A percentile compares a stretch with the other conserved stretches of the same genome.
These are phyloP conservation scores for Trichomalopsis sarcophagae DNA, from an alignment of 1,140 invertebrate species.

Conservation along the genomic window DNA sequence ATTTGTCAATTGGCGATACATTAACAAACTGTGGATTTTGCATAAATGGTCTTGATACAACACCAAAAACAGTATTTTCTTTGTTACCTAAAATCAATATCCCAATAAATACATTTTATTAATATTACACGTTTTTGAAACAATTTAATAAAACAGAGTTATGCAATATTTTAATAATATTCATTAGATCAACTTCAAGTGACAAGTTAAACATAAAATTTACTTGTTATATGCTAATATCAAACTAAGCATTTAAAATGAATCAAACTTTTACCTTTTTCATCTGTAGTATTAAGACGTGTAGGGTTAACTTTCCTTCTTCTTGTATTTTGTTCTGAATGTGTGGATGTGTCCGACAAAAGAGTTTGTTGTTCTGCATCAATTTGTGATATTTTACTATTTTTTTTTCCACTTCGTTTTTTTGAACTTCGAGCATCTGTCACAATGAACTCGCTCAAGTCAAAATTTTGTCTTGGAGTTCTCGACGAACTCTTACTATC, in stretches of 20 bases:
- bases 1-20: slow-evolving; percentile 59
- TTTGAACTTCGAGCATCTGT: slow-evolving; percentile 51
- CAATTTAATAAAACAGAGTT: not conserved
- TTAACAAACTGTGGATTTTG: slow-evolving; percentile 66
- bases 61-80: slow-evolving; percentile 61
- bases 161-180: slow-evolving; percentile 10
- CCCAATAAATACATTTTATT: slow-evolving; percentile 29
- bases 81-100: slow-evolving; percentile 51
- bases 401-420: slow-evolving; percentile 54
- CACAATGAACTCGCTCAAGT: slow-evolving; percentile 63
- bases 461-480: slow-evolving; percentile 54
- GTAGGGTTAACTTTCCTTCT: not conserved
- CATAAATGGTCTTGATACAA: slow-evolving; percentile 58
- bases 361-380: slow-evolving; percentile 7
- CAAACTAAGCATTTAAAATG: not conserved
- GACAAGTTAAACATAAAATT: no score
- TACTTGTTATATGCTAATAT: not conserved
- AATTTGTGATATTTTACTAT: slow-evolving; percentile 39
- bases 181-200: no score
- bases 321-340: not conserved
- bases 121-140: not conserved
- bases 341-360: slow-evolving; percentile 42
- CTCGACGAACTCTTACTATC: slow-evolving; percentile 56
- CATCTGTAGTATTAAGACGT: slow-evolving; percentile 52
- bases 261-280: slow-evolving; percentile 56